These are phyloP conservation scores for Sebastes flavidus DNA, from an alignment of 2,797 vertebrate species.

Conservation along the genomic window DNA sequence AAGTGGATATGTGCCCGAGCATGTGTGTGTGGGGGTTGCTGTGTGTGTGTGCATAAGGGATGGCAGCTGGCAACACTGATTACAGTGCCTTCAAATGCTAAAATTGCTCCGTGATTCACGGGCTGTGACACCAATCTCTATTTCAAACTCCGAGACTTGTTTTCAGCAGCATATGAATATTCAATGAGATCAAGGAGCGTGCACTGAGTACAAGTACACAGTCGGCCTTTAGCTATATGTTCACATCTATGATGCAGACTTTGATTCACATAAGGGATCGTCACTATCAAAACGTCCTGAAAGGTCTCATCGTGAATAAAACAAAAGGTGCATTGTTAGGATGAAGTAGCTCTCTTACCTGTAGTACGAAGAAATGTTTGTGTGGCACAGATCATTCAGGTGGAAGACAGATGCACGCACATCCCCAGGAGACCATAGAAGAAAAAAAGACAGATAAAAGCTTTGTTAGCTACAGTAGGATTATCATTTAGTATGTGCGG, in stretches of 20 bases:
- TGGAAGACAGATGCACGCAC: background rate
- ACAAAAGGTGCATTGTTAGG: background rate
- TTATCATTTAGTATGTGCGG: background rate
- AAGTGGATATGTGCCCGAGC: slow-evolving; percentile 17
- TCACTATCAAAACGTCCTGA: slow-evolving; percentile 10
- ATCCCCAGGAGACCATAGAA: slow-evolving; percentile 12
- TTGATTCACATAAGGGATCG: slow-evolving; percentile 22
- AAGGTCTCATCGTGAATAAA: background rate
- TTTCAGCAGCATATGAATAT: slow-evolving; percentile 63
- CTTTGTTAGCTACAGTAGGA: slow-evolving; percentile 30
- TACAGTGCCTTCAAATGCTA: slow-evolving; percentile 51
- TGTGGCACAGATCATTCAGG: background rate
- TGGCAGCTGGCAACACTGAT: slow-evolving; percentile 63
- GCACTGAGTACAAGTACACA: slow-evolving; percentile 41
- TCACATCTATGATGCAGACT: slow-evolving; percentile 29
- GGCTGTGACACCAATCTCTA: slow-evolving; percentile 63
- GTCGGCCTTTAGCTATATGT: slow-evolving; percentile 18
- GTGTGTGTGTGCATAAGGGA: slow-evolving; percentile 15
- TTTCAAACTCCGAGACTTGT: slow-evolving; percentile 54
- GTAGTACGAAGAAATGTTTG: background rate
- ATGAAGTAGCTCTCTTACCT: slow-evolving; percentile 62
- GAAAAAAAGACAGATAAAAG: slow-evolving; percentile 32
- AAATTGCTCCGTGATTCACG: slow-evolving; percentile 59
- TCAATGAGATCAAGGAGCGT: slow-evolving; percentile 41
- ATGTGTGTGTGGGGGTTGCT: background rate